Evolutionary conservation across 2,888 invertebrate genomes (phyloP).

Genomic region (Limnephilus lunatus): DNA sequence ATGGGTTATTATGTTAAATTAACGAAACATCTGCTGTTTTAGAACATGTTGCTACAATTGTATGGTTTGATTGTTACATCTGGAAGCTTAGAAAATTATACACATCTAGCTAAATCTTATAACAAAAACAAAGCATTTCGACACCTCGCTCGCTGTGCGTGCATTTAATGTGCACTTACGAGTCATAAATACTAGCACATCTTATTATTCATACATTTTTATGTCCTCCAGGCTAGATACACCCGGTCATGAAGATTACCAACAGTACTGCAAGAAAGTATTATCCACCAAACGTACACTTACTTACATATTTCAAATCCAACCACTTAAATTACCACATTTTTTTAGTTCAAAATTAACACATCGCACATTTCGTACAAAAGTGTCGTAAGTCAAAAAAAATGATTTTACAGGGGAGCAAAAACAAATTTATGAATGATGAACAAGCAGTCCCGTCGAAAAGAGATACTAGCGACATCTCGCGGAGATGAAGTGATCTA

Average conservation of each 20-base stretch:
- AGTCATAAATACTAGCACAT: not conserved
- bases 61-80: not conserved
- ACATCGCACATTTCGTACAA: too few species aligned
- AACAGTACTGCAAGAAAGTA: not conserved
- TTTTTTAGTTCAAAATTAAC: not conserved
- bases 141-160: not conserved
- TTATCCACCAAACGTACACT: not conserved
- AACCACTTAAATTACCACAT: not conserved
- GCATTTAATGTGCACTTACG: not conserved
- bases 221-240: not conserved
- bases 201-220: not conserved
- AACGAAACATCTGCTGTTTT: not conserved
- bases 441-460: too few species aligned
- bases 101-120: not conserved
- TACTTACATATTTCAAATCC: not conserved
- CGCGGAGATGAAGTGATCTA: too few species aligned
- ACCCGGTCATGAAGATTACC: not conserved
- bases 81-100: not conserved
- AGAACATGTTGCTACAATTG: not conserved
- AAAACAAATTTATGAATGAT: too few species aligned
- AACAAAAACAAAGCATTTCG: not conserved
- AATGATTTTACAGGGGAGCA: too few species aligned
- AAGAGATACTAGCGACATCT: too few species aligned
- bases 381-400: too few species aligned
- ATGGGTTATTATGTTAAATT: not conserved